Base-by-base conservation (phyloP, 1,140 invertebrate genomes). In the Pseudomyrmex dendroicus region DNA sequence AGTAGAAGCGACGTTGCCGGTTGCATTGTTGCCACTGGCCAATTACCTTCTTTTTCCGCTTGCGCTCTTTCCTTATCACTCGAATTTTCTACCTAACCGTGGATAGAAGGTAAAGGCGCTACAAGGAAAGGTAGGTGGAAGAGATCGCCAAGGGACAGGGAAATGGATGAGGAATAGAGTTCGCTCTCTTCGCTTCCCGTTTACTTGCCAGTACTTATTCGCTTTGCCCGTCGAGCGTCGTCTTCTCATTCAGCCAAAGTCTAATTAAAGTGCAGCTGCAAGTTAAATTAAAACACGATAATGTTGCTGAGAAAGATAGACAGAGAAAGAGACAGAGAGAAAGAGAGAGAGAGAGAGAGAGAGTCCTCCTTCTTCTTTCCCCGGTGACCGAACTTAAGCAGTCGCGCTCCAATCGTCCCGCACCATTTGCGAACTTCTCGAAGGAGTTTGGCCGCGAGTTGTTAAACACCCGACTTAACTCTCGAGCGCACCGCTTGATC, bases 221-320 rank as follows among this genome's bases (percentile, higher is more conserved):
- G 86, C 84, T 88, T 90, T 89, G 73, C 89, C 63, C 70, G 83
- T 74, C 87, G 87, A 85, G 77, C 88, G 82, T 66, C 84, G 77
- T 89, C 88, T 89, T 74, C 84, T 91, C 84, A 89, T 90, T 90
- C 89, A 85, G 77, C 48, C 90, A 73, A 92, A 91, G 87, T 92
- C 91, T 91, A 91, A 92, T 92, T 92, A 92, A 92, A 91, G 90
- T 91, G 89, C 89, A 92, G 91, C 89, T 88, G 89, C 89, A 92
- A 92, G 90, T 92, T 92, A 92, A 92, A 92, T 92, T 92, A 92
- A 92, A 92, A 92, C 86, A 91, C 90, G 90, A 92, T 92, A 92
- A 92, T 91, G 90, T 92, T 91, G 84, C 89, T 85, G 82, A 85
- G 67, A 68, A 46, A 67, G 54, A 35, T 17, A 46, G 52, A 4